phyloP scores from a whole-genome alignment of 2,888 invertebrate species.

The Rhorus exstirpatorius region DNA sequence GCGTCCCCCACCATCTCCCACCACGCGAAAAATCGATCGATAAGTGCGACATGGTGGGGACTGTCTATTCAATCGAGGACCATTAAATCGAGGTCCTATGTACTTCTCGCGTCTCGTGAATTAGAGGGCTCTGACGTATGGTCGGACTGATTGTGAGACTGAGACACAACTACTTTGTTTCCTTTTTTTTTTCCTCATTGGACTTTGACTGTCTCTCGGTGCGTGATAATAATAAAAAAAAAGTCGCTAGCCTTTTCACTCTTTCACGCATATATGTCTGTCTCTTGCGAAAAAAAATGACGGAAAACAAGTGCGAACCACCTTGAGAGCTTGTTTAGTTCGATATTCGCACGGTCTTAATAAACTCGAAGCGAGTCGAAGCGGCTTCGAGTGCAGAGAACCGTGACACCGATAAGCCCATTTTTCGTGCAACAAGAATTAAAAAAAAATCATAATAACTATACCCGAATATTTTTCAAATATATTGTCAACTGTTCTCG shows the following conservation, averaged over 20 bases:
- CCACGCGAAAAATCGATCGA: no score
- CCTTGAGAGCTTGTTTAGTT: conserved; percentile 11
- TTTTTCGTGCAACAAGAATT: not conserved
- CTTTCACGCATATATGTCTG: not conserved
- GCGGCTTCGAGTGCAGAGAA: conserved; percentile 22
- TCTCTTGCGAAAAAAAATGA: not conserved
- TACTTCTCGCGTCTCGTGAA: no score
- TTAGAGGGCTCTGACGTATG: no score
- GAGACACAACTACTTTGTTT: not conserved
- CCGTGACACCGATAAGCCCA: conserved; percentile 57
- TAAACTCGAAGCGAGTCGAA: conserved; percentile 24
- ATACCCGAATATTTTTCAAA: no score
- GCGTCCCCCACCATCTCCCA: no score
- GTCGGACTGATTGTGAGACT: no score
- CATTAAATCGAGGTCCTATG: no score
- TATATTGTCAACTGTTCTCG: no score
- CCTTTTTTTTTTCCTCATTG: conserved; percentile 7
- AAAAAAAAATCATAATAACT: conserved; percentile 6
- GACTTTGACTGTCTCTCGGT: conserved; percentile 1
- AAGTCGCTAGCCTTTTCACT: conserved; percentile 14
- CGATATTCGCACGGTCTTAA: conserved; percentile 51
- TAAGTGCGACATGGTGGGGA: no score
- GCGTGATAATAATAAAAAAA: not conserved
- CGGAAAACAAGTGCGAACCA: not conserved
- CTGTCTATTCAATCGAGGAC: no score